Evolutionary conservation across 2,888 invertebrate species (phyloP).

Genomic region (Bombyx huttoni): DNA sequence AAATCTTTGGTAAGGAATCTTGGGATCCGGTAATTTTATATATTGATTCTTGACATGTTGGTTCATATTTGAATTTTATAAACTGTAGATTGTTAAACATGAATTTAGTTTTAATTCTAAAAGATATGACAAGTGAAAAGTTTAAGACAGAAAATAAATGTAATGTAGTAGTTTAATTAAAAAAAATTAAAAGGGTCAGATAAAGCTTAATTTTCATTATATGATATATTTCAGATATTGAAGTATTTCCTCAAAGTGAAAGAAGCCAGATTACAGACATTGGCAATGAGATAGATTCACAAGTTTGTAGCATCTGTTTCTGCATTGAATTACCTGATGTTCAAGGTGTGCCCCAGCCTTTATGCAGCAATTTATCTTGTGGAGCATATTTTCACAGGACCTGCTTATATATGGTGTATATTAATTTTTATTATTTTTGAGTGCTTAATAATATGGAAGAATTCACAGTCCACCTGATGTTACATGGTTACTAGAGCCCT

Average conservation of each 20-base stretch:
- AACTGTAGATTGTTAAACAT: no score
- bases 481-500: no score
- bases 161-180: no score
- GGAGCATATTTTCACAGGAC: conserved; percentile 45
- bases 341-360: conserved; percentile 42
- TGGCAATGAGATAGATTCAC: conserved; percentile 9
- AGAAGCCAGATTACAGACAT: conserved; percentile 2
- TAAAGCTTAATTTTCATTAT: not conserved
- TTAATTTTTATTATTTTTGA: not conserved
- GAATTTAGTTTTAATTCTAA: no score
- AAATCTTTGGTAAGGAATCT: conserved; percentile 38
- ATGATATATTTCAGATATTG: conserved; percentile 20
- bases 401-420: conserved; percentile 47
- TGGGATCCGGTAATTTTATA: not conserved
- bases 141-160: no score
- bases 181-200: no score
- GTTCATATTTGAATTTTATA: no score
- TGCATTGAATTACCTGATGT: conserved; percentile 32
- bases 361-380: conserved; percentile 46
- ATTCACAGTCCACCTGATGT: no score
- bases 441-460: no score
- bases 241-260: conserved; percentile 17
- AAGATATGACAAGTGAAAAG: no score
- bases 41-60: no score
- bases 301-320: conserved; percentile 46